Percentiles rank a stretch among this genome's conserved stretches.
Evolutionary conservation across 2,888 invertebrate genomes (phyloP).

Genomic region (Blastobasis adustella): DNA sequence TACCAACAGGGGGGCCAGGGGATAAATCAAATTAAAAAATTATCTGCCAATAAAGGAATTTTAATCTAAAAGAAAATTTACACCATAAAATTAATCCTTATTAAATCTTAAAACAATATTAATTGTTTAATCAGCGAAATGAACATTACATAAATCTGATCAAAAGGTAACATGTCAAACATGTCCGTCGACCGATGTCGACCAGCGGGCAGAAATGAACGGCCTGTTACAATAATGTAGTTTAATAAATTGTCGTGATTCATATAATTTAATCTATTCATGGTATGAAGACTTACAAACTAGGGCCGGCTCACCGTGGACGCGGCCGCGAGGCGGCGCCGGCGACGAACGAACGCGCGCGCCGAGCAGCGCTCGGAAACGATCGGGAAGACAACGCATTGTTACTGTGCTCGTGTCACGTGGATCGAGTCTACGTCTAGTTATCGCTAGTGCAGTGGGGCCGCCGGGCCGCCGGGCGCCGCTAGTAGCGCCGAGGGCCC

Average conservation of each 20-base stretch:
- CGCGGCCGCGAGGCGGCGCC: conserved; percentile 1
- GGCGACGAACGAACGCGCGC: conserved; percentile 1
- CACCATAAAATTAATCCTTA: conserved; percentile 37
- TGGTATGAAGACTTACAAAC: conserved; percentile 26
- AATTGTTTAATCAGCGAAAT: conserved; percentile 6
- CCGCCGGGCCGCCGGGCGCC: conserved; percentile 10
- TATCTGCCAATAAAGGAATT: conserved; percentile 28
- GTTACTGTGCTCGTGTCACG: conserved; percentile 23
- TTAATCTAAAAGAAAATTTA: conserved; percentile 49
- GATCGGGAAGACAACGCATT: conserved; percentile 17
- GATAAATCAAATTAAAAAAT: conserved; percentile 25
- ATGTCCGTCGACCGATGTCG: conserved; percentile 1
- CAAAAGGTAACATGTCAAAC: conserved; percentile 9
- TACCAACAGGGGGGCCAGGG: conserved; percentile 21
- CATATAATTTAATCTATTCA: conserved; percentile 29
- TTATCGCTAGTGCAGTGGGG: conserved; percentile 17
- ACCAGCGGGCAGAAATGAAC: conserved; percentile 40
- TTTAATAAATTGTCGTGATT: conserved; percentile 46
- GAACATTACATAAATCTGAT: conserved; percentile 16
- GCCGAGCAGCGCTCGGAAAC: conserved; percentile 8
- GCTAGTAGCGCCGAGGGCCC: conserved; percentile 65
- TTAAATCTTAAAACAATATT: conserved; percentile 27
- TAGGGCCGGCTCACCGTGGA: conserved; percentile 18
- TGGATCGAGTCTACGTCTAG: conserved; percentile 13
- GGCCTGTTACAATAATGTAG: conserved; percentile 35